Conservation (phyloP, 2,888 invertebrate species). For the Lepidochrysops patricia region DNA sequence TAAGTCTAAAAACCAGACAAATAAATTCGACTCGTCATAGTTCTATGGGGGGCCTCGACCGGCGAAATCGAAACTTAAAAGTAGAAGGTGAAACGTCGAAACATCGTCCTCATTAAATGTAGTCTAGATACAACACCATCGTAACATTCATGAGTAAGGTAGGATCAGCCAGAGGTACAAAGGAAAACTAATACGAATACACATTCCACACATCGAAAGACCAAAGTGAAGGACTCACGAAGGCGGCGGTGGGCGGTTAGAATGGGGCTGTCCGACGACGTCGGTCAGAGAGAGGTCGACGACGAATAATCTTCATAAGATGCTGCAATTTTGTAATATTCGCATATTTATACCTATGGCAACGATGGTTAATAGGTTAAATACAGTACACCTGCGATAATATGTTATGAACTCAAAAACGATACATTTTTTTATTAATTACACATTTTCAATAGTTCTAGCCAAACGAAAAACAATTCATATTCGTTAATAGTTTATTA, state of each 20-base stretch:
- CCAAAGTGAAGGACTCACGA: constrained; percentile 65
- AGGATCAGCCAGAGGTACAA: constrained; percentile 29
- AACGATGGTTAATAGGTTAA: constrained; percentile 63
- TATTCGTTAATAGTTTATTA: too few relatives aligned
- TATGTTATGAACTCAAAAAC: neutral
- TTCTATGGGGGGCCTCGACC: neutral
- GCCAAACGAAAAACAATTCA: neutral
- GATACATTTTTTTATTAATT: neutral
- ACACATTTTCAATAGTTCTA: neutral
- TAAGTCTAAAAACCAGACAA: neutral
- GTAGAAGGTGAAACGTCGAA: neutral
- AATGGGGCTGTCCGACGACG: constrained; percentile 65
- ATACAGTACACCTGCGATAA: constrained; percentile 28
- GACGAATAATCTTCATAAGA: constrained; percentile 82
- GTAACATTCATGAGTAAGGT: constrained; percentile 35
- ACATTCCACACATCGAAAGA: constrained; percentile 70
- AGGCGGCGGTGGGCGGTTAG: constrained; percentile 58
- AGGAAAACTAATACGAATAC: constrained; percentile 45
- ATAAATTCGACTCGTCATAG: neutral
- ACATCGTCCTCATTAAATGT: neutral
- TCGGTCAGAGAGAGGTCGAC: constrained; percentile 80
- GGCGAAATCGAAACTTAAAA: neutral
- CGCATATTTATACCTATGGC: constrained; percentile 72
- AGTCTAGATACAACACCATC: constrained; percentile 46
- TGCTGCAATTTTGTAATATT: constrained; percentile 78